These are phyloP conservation scores for Ceyx erithaca DNA, from an alignment of 2,797 vertebrate genomes.

Conservation along the genomic window DNA sequence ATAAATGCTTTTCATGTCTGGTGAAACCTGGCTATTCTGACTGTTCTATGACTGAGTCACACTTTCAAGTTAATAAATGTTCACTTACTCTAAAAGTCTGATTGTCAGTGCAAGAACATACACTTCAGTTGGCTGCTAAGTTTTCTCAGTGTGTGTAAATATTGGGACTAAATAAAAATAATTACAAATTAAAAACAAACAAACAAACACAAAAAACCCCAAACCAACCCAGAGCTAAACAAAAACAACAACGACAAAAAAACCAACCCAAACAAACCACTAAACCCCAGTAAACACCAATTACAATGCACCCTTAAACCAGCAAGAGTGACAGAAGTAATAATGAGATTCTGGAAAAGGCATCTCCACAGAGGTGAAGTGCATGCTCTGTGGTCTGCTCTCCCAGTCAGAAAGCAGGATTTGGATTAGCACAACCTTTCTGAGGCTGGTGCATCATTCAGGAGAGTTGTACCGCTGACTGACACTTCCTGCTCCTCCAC, in stretches of 20 bases:
- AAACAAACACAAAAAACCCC: too few species aligned
- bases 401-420: neutral
- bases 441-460: neutral
- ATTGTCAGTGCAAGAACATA: neutral
- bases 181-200: neutral
- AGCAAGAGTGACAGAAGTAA: neutral
- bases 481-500: neutral
- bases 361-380: neutral
- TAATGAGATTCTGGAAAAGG: neutral
- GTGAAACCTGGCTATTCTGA: neutral
- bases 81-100: neutral
- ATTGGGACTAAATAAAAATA: neutral
- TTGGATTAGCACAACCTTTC: neutral
- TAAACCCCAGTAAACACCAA: neutral
- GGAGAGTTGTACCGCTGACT: neutral
- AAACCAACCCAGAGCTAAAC: too few species aligned
- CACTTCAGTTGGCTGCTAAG: neutral
- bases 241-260: too few species aligned
- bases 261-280: too few species aligned
- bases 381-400: accelerated
- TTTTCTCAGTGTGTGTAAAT: neutral
- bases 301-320: neutral
- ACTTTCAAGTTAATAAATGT: neutral
- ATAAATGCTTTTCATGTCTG: neutral
- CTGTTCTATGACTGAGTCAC: neutral